Evolutionary conservation across 2,113 vertebrate genomes (phyloP), one percentile per base, ranked within the genome.

Genomic region (Paraplagusia blochii): DNA sequence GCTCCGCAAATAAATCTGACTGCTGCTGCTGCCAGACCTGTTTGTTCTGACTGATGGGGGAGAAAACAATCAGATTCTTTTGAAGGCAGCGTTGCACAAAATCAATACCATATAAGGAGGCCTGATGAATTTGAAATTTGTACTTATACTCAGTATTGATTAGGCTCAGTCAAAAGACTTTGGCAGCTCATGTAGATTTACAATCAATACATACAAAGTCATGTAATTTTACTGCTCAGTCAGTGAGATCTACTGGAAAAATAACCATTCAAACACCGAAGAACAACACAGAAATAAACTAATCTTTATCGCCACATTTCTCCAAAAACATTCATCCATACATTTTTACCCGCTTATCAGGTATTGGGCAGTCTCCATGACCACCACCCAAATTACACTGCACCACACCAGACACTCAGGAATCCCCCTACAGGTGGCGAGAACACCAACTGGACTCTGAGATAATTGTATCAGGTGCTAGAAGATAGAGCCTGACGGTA

Each of bases 31-130:
- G 18, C 53, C 43, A 35, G 10, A 58, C 53, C 22, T 74, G 66
- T 84, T 87, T 76, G 76, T 76, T 81, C 70, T 62, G 66, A 65
- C 57, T 45, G 67, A 74, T 66, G 58, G 70, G 43, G 34, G 29
- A 75, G 33, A 62, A 68, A 77, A 61, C 76, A 83, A 87, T 86
- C 82, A 33, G 72, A 87, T 81, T 77, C 78, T 74, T 86, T 85
- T 83, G 63, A 79, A 57, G 55, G 61, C 73, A 67, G 74, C 80
- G 52, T 44, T 73, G 70, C 68, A 78, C 63, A 78, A 85, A 86
- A 91, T 91, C 90, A 90, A 90, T 91, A 87, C 44, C 11, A 77
- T 73, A 89, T 88, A 86, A 90, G 82, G 58, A 81, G 72, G 52
- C 68, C 58, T 86, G 85, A 88, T 89, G 86, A 90, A 88, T 90